A percentile compares a stretch with the other conserved stretches of the same genome.
phyloP scores from a whole-genome alignment of 2,113 vertebrate genomes.

The Pseudorasbora parva region DNA sequence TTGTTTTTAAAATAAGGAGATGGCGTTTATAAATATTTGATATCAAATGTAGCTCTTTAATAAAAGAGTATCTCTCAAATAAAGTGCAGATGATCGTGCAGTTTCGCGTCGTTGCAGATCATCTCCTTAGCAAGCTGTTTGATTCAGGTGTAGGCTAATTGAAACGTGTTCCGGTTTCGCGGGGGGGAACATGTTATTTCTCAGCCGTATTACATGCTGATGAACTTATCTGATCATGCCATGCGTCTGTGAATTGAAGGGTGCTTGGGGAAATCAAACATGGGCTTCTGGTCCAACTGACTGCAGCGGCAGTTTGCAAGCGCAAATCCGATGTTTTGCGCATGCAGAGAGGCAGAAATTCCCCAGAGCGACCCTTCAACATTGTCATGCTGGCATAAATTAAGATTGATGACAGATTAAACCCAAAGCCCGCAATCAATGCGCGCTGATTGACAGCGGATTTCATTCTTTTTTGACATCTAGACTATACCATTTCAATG shows the following conservation, averaged over 20 bases:
- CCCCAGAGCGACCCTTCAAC: conserved; percentile 81
- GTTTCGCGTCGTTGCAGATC: conserved; percentile 70
- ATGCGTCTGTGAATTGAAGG: conserved; percentile 80
- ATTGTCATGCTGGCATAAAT: conserved; percentile 97
- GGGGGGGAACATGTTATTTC: conserved; percentile 90
- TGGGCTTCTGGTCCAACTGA: conserved; percentile 76
- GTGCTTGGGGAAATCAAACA: conserved; percentile 92
- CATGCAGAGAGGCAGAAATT: conserved; percentile 81
- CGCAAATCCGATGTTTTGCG: conserved; percentile 91
- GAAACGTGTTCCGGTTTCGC: conserved; percentile 82
- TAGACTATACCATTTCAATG: conserved; percentile 63
- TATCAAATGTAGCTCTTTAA: conserved; percentile 67
- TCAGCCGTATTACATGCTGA: conserved; percentile 91
- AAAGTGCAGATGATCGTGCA: conserved; percentile 83
- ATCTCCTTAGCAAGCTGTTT: conserved; percentile 83
- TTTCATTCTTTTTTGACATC: conserved; percentile 83
- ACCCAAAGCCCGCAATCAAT: conserved; percentile 84
- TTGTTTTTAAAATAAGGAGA: too few species aligned
- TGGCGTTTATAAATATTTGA: neutral
- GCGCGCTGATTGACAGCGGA: conserved; percentile 82
- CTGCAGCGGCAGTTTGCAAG: conserved; percentile 81
- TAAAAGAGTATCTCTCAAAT: conserved; percentile 82
- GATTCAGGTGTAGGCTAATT: conserved; percentile 83
- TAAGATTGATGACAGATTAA: conserved; percentile 99
- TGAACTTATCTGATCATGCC: conserved; percentile 88